A percentile compares a stretch with the other conserved stretches of the same genome.
phyloP scores from a whole-genome alignment of 1,140 invertebrate species.

The Planococcus citri region DNA sequence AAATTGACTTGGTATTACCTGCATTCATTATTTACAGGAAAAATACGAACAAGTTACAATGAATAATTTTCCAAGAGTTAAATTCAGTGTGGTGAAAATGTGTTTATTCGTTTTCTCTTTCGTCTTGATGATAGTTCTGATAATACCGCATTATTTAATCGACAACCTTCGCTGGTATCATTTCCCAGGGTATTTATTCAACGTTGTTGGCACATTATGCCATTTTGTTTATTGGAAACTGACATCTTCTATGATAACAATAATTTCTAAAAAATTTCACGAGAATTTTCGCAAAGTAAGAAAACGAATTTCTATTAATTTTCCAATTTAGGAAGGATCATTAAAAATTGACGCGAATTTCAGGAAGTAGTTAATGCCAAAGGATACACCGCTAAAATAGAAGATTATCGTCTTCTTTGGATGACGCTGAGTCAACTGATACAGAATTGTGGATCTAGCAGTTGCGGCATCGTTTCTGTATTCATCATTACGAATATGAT shows the following conservation, averaged over 20 bases:
- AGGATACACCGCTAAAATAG: not conserved
- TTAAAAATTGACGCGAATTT: no score
- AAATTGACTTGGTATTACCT: no score
- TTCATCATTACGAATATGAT: not conserved
- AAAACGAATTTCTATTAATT: not conserved
- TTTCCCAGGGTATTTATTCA: not conserved
- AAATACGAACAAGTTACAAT: not conserved
- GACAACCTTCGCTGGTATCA: not conserved
- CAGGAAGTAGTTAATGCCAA: not conserved
- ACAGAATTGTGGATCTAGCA: not conserved
- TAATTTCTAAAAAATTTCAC: not conserved
- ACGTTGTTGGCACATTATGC: not conserved
- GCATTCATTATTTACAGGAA: no score
- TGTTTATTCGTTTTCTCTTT: no score
- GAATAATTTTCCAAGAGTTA: not conserved
- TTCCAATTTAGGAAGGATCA: no score
- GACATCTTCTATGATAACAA: not conserved
- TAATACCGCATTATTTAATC: not conserved
- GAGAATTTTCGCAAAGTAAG: not conserved
- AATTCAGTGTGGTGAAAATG: not conserved
- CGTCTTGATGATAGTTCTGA: not conserved
- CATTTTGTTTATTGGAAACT: not conserved
- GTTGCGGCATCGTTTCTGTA: not conserved
- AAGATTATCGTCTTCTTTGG: not conserved
- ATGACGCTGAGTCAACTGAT: not conserved